Percentiles rank a stretch among this genome's conserved stretches.
phyloP scores from a whole-genome alignment of 2,888 invertebrate species.

The Plemyria rubiginata region DNA sequence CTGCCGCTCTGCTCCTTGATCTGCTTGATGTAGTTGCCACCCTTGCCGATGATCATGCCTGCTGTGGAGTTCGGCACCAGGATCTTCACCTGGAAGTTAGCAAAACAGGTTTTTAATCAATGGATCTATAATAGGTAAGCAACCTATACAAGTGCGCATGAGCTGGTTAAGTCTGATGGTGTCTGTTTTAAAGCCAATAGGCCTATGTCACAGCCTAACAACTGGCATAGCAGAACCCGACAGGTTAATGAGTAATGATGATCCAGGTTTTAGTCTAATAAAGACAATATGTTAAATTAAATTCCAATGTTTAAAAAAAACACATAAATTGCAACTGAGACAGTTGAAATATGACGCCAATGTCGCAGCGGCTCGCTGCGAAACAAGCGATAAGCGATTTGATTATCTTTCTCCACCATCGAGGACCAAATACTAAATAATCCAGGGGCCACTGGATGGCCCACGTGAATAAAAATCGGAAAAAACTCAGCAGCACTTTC shows the following conservation, averaged over 20 bases:
- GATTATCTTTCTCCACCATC: not conserved
- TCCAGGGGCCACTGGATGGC: not conserved
- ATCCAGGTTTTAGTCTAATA: not conserved
- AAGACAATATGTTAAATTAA: not conserved
- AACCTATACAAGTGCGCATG: not conserved
- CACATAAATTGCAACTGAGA: not conserved
- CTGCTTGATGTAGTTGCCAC: slow-evolving; percentile 97
- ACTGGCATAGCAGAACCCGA: not conserved
- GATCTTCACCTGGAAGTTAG: slow-evolving; percentile 90
- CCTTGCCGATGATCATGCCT: slow-evolving; percentile 99
- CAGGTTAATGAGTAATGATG: not conserved
- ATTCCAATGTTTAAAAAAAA: not conserved
- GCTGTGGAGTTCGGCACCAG: slow-evolving; percentile 98
- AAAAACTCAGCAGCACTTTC: slow-evolving; percentile 2
- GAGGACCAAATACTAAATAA: not conserved
- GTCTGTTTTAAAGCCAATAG: not conserved
- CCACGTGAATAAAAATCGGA: not conserved
- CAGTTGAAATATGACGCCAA: not conserved
- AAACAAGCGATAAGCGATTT: not conserved
- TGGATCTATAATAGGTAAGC: not conserved
- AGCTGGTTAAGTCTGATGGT: not conserved
- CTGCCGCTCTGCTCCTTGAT: slow-evolving; percentile 97
- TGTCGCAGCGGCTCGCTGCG: not conserved
- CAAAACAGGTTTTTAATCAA: not conserved
- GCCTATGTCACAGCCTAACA: not conserved